Conservation (phyloP, 2,888 invertebrate species). For the Leucoma salicis region DNA sequence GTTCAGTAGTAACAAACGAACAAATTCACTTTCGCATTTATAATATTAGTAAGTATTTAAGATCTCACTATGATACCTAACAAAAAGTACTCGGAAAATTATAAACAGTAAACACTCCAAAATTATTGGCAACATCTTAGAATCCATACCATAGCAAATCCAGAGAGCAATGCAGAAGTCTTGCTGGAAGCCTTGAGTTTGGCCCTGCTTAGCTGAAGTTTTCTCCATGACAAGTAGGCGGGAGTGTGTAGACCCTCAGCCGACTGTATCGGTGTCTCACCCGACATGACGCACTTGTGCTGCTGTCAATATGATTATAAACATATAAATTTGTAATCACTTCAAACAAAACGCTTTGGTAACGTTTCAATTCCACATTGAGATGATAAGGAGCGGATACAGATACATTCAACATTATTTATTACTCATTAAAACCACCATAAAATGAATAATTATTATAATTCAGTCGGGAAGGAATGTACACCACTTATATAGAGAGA, state of each 20-base stretch:
- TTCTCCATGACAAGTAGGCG: constrained; percentile 93
- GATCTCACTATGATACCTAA: no score
- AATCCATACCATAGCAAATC: constrained; percentile 96
- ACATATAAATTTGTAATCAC: not conserved
- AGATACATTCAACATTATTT: no score
- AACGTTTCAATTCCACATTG: not conserved
- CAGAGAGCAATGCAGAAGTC: constrained; percentile 97
- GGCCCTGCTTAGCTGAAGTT: constrained; percentile 96
- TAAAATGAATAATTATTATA: no score
- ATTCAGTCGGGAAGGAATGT: no score
- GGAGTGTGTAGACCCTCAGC: constrained; percentile 91
- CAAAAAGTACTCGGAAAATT: no score
- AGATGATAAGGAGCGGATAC: not conserved
- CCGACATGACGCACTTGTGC: constrained; percentile 75
- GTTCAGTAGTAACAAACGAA: no score
- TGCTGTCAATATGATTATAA: constrained; percentile 27
- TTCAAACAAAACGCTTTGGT: not conserved
- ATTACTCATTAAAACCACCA: no score
- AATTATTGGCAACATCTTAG: no score
- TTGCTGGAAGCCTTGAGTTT: constrained; percentile 99
- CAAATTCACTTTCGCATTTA: no score
- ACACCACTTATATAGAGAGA: no score
- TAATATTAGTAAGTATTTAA: no score
- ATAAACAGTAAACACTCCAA: no score
- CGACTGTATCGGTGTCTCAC: constrained; percentile 86